Evolutionary conservation across 2,888 invertebrate species (phyloP), one percentile per base, ranked within the genome.

Genomic region (Spilosoma lubricipeda): DNA sequence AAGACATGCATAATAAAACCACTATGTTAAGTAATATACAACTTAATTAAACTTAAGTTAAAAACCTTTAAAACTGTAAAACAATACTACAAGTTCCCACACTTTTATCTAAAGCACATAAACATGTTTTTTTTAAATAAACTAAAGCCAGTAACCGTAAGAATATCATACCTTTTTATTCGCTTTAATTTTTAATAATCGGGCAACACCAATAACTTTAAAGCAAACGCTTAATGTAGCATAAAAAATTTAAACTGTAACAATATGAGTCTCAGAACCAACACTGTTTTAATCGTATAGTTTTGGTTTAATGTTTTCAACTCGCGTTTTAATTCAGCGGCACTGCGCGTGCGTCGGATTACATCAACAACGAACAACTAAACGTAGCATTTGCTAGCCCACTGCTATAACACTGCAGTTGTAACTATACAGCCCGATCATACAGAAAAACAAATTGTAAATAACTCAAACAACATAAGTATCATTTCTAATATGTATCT

Each of bases 351-450:
- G 63, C 63, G 63, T 18, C 63, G 63, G 63, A 18, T 30, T 30
- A 13, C 15, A 63, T 18, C 18, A 63, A 63, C 63, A 7, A 30
- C 30, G 18, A 18, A 8, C 30, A 30, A 63, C 63, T 63, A 63
- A 63, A 63, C 30, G 63, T 30, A 18, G 30, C 8, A 30, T 18
- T 63, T 30, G 27, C 59, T 27, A 59, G 27, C 63, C 63, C 48
- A 30, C 30, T 63, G 30, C 63, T 30, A 63, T 30, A 63, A 63
- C 63, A 63, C 30, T 63, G 63, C 63, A 63, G 30, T 63, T 63
- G 63, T 63, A 27, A 30, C 30, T 30, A 5, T 63, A 7, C 63
- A 7, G 2, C 63, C 30, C 63, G 27, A 0, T 30, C 3, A 30
- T 56, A 56, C n/a, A n/a, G 23, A 56, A 56, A 56, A 23, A 48